phyloP scores from a whole-genome alignment of 35 echinoderm and acorn worm genomes.

The Nesometra sesokonis region DNA sequence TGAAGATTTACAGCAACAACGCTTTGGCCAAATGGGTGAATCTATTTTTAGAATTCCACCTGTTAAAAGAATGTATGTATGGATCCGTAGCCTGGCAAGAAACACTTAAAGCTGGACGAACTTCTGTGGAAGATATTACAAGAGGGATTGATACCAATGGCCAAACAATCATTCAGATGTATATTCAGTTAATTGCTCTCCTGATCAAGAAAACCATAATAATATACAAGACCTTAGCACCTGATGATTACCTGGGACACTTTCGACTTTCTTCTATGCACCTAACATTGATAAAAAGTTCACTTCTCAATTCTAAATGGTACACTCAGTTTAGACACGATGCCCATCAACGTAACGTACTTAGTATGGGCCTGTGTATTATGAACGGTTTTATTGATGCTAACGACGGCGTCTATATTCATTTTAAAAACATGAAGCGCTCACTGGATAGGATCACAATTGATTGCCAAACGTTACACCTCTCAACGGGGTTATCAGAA shows the following conservation, averaged over 20 bases:
- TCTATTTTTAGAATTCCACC: neutral
- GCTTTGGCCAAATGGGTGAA: neutral
- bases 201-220: neutral
- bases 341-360: no score
- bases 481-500: no score
- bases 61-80: neutral
- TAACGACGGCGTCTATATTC: no score
- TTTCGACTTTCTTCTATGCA: neutral
- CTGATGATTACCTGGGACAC: neutral
- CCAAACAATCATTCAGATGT: neutral
- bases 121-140: neutral
- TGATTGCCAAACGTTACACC: no score
- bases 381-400: no score
- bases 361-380: no score
- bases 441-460: no score
- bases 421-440: no score
- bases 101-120: neutral
- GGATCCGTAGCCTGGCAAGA: neutral
- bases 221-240: neutral
- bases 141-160: neutral
- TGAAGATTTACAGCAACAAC: neutral
- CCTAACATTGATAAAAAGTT: neutral
- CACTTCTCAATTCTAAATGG: neutral
- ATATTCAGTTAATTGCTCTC: neutral
- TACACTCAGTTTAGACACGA: no score